Conservation (phyloP, 2,113 vertebrate species). For the Empidonax alnorum region DNA sequence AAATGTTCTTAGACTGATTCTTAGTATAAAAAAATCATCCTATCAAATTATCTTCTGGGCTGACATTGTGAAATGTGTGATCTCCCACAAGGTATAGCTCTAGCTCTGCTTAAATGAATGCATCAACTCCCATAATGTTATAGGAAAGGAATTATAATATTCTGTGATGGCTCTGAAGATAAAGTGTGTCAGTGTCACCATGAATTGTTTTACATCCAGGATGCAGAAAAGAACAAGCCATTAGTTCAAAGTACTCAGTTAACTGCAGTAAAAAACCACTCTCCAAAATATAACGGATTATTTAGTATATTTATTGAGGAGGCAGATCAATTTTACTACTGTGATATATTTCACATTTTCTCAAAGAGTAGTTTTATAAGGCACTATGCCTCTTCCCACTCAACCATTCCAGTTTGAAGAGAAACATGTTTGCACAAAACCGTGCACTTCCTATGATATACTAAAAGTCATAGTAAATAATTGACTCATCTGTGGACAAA, state of each 20-base stretch:
- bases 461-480: neutral
- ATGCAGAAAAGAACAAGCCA: neutral
- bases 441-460: neutral
- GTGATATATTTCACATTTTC: neutral
- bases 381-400: neutral
- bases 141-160: neutral
- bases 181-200: neutral
- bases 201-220: neutral
- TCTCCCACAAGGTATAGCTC: constrained; percentile 7
- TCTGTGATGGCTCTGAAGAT: neutral
- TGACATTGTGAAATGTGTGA: constrained; percentile 5
- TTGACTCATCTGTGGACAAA: neutral
- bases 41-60: constrained; percentile 34
- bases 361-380: neutral
- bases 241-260: neutral
- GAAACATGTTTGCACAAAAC: neutral
- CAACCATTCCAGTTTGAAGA: neutral
- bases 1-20: constrained; percentile 2
- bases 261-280: neutral
- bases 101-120: neutral
- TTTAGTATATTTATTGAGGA: neutral
- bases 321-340: neutral
- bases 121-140: neutral
- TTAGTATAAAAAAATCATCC: constrained; percentile 26
- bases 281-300: neutral